Evolutionary conservation across 2,888 invertebrate species (phyloP).

Genomic region (Sympetrum striolatum): DNA sequence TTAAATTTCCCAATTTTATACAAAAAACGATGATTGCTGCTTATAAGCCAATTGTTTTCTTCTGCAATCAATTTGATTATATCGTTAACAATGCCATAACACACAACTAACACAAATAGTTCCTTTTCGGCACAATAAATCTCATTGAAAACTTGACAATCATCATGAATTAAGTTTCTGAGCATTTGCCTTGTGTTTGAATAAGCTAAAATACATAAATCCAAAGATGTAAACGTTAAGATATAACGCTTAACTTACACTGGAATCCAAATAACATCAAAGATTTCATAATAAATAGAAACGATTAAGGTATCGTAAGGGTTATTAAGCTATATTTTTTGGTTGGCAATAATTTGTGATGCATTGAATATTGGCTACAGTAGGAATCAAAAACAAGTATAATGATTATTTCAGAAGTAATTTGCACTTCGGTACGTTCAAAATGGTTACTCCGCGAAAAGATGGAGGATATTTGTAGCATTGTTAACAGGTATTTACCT

Average conservation of each 20-base stretch:
- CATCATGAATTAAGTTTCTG: neutral
- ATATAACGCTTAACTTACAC: neutral
- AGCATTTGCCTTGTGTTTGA: neutral
- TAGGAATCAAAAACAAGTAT: neutral
- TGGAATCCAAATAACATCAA: neutral
- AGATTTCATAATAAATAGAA: neutral
- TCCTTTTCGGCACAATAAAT: neutral
- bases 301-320: neutral
- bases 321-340: neutral
- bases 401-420: neutral
- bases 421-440: neutral
- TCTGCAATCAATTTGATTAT: no score
- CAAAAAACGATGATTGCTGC: no score
- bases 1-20: no score
- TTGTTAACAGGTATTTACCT: slow-evolving; percentile 27
- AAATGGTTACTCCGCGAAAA: slow-evolving; percentile 33
- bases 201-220: neutral
- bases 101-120: neutral
- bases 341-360: neutral
- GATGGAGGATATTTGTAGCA: slow-evolving; percentile 15
- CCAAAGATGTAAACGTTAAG: neutral
- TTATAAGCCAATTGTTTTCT: no score
- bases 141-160: neutral
- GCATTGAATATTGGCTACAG: neutral
- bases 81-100: no score